Percentiles rank a stretch among this genome's conserved stretches.
Evolutionary conservation across 1,140 invertebrate genomes (phyloP).

Genomic region (Euglossa dilemma): DNA sequence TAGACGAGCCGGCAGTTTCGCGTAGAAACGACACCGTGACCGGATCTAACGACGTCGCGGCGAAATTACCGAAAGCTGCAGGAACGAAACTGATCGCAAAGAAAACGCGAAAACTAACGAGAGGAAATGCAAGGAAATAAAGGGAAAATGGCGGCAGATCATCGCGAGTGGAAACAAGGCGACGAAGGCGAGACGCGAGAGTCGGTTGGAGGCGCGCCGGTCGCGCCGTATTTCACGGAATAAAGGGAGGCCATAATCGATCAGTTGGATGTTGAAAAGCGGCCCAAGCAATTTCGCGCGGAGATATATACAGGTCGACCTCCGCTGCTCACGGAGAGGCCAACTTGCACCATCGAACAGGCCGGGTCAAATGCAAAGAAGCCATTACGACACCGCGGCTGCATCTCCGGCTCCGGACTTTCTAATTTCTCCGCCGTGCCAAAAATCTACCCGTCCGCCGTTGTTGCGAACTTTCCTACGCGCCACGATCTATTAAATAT

Average conservation of each 20-base stretch:
- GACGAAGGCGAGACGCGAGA: background rate
- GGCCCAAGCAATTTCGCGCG: constrained; percentile 57
- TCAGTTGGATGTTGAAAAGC: constrained; percentile 67
- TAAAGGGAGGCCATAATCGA: constrained; percentile 63
- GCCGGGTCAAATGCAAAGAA: constrained; percentile 58
- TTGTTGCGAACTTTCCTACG: background rate
- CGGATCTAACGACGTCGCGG: background rate
- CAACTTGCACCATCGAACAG: constrained; percentile 38
- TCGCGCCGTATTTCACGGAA: constrained; percentile 40
- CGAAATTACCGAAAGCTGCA: too few relatives aligned
- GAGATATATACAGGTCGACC: constrained; percentile 50
- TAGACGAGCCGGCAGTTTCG: background rate
- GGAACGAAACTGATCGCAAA: background rate
- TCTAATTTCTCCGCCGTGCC: constrained; percentile 40
- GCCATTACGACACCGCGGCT: constrained; percentile 9
- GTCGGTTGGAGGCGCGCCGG: background rate
- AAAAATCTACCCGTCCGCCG: constrained; percentile 8
- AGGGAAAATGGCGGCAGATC: too few relatives aligned
- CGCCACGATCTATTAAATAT: background rate
- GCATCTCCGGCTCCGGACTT: constrained; percentile 27
- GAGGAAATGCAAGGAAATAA: background rate
- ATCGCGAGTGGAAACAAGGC: background rate
- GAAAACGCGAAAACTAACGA: too few relatives aligned
- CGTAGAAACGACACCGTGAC: background rate
- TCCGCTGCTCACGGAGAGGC: constrained; percentile 18